These are phyloP conservation scores for Patiria miniata DNA, from an alignment of 35 echinoderm and acorn worm species.

Conservation along the genomic window DNA sequence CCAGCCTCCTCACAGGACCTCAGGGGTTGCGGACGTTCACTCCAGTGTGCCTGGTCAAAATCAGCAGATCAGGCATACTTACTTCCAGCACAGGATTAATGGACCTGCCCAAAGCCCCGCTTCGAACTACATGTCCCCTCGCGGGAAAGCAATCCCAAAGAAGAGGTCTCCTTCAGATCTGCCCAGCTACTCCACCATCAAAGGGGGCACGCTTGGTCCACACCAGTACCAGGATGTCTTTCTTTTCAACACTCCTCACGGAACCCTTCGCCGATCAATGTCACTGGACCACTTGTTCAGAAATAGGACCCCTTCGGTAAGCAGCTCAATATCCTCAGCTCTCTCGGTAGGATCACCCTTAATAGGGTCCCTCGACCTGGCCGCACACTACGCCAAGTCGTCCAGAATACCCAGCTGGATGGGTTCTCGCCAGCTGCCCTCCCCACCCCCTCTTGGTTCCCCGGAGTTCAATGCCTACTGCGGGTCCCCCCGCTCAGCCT, in stretches of 20 bases:
- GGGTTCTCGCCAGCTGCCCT: conserved; percentile 56
- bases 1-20: background rate
- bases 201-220: background rate
- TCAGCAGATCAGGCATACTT: conserved; percentile 51
- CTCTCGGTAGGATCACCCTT: conserved; percentile 64
- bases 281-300: conserved; percentile 27
- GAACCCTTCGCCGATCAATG: conserved; percentile 36
- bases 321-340: conserved; percentile 33
- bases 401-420: conserved; percentile 60
- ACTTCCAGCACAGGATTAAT: conserved; percentile 41
- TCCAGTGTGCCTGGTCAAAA: conserved; percentile 21
- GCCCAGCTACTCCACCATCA: conserved; percentile 47
- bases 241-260: background rate
- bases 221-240: conserved; percentile 36
- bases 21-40: conserved; percentile 9
- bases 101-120: background rate
- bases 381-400: conserved; percentile 10
- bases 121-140: no score
- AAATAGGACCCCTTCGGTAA: background rate
- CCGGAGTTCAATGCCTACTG: conserved; percentile 62
- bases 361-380: conserved; percentile 77
- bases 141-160: background rate
- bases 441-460: conserved; percentile 48
- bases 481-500: conserved; percentile 27
- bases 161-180: conserved; percentile 36